Percentiles rank a stretch among this genome's conserved stretches.
These are phyloP conservation scores for Neosilurus mollespiculum DNA, from an alignment of 2,797 vertebrate genomes.

Conservation along the genomic window DNA sequence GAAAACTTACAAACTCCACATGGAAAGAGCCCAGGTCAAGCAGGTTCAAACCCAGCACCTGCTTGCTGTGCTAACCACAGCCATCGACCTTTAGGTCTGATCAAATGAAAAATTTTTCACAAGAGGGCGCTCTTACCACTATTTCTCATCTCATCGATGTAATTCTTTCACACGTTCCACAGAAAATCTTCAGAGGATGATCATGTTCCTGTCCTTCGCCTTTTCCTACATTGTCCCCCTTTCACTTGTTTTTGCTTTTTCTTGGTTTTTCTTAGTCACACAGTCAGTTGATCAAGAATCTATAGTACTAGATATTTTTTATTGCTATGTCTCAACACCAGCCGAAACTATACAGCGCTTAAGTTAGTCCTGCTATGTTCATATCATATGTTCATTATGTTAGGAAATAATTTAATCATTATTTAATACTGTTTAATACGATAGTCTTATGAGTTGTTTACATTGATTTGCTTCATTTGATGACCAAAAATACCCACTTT, in stretches of 20 bases:
- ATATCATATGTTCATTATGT: neutral
- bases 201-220: neutral
- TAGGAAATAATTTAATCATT: neutral
- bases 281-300: neutral
- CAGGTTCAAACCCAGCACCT: no score
- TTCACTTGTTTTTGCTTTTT: neutral
- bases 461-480: neutral
- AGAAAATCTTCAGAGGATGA: neutral
- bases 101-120: constrained; percentile 10
- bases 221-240: constrained; percentile 12
- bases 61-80: no score
- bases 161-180: neutral
- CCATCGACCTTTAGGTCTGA: neutral
- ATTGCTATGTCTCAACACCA: neutral
- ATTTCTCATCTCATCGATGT: neutral
- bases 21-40: no score
- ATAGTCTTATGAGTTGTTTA: neutral
- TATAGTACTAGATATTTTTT: neutral
- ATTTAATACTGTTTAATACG: no score
- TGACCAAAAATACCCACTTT: neutral
- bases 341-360: neutral
- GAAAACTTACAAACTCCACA: no score
- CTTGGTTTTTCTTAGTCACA: neutral
- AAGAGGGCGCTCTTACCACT: neutral
- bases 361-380: neutral